Base-by-base conservation (phyloP, 1,140 invertebrate species). In the Platyscapa corneri region DNA sequence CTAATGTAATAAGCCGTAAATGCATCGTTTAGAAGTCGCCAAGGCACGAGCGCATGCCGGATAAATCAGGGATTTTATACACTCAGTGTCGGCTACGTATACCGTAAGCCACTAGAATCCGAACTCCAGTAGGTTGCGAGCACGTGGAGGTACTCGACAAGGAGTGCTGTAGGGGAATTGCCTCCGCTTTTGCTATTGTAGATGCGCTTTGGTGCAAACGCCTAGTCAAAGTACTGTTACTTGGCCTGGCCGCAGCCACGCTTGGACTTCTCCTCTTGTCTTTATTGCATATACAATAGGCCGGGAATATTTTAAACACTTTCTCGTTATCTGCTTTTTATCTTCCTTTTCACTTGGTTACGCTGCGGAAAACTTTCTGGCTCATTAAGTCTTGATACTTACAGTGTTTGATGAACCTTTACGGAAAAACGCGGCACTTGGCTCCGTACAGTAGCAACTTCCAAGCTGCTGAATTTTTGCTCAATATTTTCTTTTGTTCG, bases 271-370 rank as follows among this genome's bases (percentile, higher is more conserved):
- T 37, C 34, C 16, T 16, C 53, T 81, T 60, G 67, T 37, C 76
- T 79, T 84, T 80, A 84, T 84, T 84, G 83, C 83, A 84, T 84
- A 78, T 65, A 83, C 72, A 83, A 83, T 83, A 14, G 72, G 18
- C 16, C 14, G 34, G 37, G 34, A 39, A 64, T 77, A 75, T n/a
- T 30, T 46, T 2, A 6, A 75, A 5, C 30, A 20, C 46, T 32
- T 53, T 78, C 20, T 34, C 49, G 30, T 60, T 60, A 34, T 60
- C 49, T 78, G 1, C 32, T 27, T 78, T 74, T 74, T 23, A 27
- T 74, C 39, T 39, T 10, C 20, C 10, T 18, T 37, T 74, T 74
- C 14, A 42, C 70, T 74, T n/a, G 37, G 70, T 2, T 20, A 14
- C 23, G 39, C 20, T 74, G 3, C 37, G 34, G 30, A 37, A 20